Base-by-base conservation (phyloP, 2,888 invertebrate genomes). In the Rosalia funebris region DNA sequence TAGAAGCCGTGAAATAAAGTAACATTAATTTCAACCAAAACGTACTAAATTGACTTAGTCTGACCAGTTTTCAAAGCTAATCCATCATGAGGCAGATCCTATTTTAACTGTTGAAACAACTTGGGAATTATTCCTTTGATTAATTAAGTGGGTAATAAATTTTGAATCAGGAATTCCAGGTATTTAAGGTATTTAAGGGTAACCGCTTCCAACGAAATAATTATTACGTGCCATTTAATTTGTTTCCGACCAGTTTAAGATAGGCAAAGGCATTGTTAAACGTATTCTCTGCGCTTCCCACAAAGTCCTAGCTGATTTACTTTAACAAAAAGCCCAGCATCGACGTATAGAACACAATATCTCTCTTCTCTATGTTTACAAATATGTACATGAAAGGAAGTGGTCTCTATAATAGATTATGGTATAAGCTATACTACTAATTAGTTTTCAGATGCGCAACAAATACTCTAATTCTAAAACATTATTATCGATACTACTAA, bases 201-300 rank as follows among this genome's bases (percentile, higher is more conserved):
- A 17, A 48, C 48, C 48, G 48, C 48, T 37, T 12, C 32, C 36
- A 32, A 19, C 48, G 36, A 36, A 37, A 17, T 36, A 37, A 48
- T 48, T 48, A 48, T 34, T 48, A 37, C 48, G 36, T 36, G 16
- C 48, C 48, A 48, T 48, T 48, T 48, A 48, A 48, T 48, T 48
- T 48, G 20, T 48, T 48, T 48, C 48, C 37, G 12, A 37, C 48
- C 46, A 16, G 15, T 14, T 16, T 19, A 37, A 36, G 48, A 37
- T 36, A 17, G 37, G 48, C 20, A 48, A 48, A 48, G 48, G 36
- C 48, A 48, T 48, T 48, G 48, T 48, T 36, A 48, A 19, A 36
- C 48, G 19, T 48, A 48, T 48, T 36, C 19, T 16, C 48, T 17
- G 12, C 48, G 25, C 25, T n/a, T n/a, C n/a, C n/a, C 19, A 36